These are phyloP conservation scores for Pseudochaenichthys georgianus DNA, from an alignment of 2,797 vertebrate species.

Conservation along the genomic window DNA sequence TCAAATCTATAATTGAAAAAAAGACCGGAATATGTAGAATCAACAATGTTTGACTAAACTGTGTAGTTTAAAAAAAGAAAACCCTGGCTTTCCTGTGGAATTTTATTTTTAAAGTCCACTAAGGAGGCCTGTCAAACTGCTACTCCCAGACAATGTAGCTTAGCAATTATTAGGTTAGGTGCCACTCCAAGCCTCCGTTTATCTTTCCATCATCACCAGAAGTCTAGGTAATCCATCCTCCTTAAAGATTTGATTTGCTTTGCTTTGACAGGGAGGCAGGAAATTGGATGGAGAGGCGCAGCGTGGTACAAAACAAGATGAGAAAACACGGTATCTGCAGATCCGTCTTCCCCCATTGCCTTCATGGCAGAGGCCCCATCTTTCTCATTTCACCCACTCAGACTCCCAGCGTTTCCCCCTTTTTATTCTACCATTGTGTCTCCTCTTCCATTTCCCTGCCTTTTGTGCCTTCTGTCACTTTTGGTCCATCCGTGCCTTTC, in stretches of 20 bases:
- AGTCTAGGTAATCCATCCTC: constrained; percentile 48
- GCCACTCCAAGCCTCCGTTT: constrained; percentile 5
- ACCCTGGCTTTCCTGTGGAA: background rate
- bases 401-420: constrained; percentile 2
- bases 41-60: background rate
- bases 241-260: constrained; percentile 61
- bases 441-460: constrained; percentile 19
- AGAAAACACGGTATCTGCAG: constrained; percentile 50
- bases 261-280: constrained; percentile 59
- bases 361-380: constrained; percentile 23
- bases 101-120: background rate
- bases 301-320: constrained; percentile 35
- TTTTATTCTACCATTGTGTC: constrained; percentile 7
- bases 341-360: constrained; percentile 41
- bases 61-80: background rate
- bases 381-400: constrained; percentile 34
- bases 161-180: constrained; percentile 6
- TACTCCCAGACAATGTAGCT: background rate
- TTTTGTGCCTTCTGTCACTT: constrained; percentile 4
- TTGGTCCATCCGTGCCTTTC: constrained; percentile 9
- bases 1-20: background rate
- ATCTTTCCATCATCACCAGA: constrained; percentile 9
- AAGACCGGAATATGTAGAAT: background rate
- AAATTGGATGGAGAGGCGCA: constrained; percentile 54
- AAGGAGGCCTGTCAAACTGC: background rate